Base-by-base conservation (phyloP, 1,140 invertebrate species). In the Branchinecta lindahli region DNA sequence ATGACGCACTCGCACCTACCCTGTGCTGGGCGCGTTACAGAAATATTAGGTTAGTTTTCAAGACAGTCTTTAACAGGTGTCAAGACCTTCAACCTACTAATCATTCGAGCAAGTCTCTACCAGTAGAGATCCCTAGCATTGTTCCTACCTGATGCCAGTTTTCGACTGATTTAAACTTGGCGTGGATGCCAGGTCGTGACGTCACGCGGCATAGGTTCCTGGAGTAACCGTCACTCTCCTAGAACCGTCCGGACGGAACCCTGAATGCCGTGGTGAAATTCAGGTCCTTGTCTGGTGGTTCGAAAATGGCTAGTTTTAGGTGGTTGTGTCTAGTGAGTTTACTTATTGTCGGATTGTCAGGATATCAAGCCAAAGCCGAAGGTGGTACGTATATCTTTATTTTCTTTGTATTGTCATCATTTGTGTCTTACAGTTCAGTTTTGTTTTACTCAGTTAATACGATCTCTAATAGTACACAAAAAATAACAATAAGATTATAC, bases 141-240 rank as follows among this genome's bases (percentile, higher is more conserved):
- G 52, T 61, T 61, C 52, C 52, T 15, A 15, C 2, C 18, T 20
- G 12, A 12, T 61, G 52, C 52, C 52, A 61, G 18, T 61, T 61
- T 61, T 61, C 52, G 12, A 15, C 52, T 61, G 52, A 61, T 61
- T 61, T 61, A 61, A 61, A 61, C 52, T 61, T 61, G 52, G 52
- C 52, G 12, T 61, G 2, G 12, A 3, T 15, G 12, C 18, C 12
- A 15, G 33, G 1, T 5, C 33, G 33, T 33, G 33, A 33, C 33
- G 33, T 33, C 12, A 61, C 52, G 52, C 18, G 18, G 52, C 52
- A 12, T 61, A 61, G 52, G 12, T 61, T 33, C 33, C 52, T 20
- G 52, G 52, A 15, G 2, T 15, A 61, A 61, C 18, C 18, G 52
- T 61, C 52, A 61, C 52, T 61, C 18, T 61, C 52, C 52, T 20